Evolutionary conservation across 1,140 invertebrate species (phyloP).

Genomic region (Pseudobourletiella spinata): DNA sequence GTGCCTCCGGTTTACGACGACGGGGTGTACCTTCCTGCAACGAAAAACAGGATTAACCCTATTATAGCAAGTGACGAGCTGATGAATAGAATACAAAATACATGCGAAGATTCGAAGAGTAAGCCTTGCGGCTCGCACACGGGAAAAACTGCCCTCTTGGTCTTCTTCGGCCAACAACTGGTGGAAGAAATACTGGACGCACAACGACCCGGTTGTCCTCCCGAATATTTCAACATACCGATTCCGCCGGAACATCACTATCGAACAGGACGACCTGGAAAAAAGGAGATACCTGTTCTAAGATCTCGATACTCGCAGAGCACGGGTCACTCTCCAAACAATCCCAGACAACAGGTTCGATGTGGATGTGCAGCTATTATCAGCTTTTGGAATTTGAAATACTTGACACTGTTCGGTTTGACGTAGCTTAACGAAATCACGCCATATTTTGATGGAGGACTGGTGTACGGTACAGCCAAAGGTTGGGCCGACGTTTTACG

Average conservation of each 20-base stretch:
- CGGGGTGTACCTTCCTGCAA: constrained; percentile 49
- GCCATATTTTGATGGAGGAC: constrained; percentile 51
- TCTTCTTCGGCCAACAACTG: constrained; percentile 59
- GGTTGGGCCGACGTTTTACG: constrained; percentile 50
- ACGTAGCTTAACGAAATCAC: constrained; percentile 53
- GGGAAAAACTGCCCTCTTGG: constrained; percentile 55
- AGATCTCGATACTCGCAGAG: constrained; percentile 45
- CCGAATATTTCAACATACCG: constrained; percentile 50
- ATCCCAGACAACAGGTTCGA: constrained; percentile 49
- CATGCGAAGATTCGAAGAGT: background rate
- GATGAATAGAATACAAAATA: constrained; percentile 36
- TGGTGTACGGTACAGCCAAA: constrained; percentile 52
- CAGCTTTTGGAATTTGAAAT: too few relatives aligned
- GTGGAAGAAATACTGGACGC: constrained; percentile 56
- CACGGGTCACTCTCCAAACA: constrained; percentile 47
- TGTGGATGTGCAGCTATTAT: background rate
- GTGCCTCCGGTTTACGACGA: constrained; percentile 54
- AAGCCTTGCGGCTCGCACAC: constrained; percentile 41
- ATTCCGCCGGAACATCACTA: constrained; percentile 40
- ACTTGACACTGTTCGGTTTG: background rate
- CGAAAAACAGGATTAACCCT: constrained; percentile 47
- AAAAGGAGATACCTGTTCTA: constrained; percentile 45
- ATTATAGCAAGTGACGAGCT: constrained; percentile 48
- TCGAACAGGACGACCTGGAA: constrained; percentile 5
- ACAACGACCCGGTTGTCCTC: constrained; percentile 49